phyloP scores from a whole-genome alignment of 2,113 vertebrate genomes.

The Lepisosteus oculatus region DNA sequence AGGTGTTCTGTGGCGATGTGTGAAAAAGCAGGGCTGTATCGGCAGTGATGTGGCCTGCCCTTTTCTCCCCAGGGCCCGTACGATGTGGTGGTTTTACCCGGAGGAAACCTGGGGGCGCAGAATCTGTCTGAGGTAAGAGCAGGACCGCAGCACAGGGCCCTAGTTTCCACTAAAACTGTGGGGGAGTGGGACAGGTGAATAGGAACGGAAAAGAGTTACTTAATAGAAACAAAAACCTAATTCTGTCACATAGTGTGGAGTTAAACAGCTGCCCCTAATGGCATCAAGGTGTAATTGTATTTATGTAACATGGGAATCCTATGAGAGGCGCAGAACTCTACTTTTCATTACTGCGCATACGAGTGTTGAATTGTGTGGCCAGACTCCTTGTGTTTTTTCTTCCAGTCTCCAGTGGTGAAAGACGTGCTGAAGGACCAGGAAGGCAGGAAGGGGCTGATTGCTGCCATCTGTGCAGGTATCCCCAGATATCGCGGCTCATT shows the following conservation, averaged over 20 bases:
- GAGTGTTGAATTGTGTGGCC: neutral
- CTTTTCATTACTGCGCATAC: neutral
- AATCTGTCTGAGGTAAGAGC: constrained; percentile 86
- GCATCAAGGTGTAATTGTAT: too few species aligned
- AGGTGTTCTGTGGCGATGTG: neutral
- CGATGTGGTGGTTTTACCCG: constrained; percentile 89
- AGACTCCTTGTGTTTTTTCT: constrained; percentile 20
- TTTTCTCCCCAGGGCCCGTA: constrained; percentile 79
- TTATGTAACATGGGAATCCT: too few species aligned
- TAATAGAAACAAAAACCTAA: too few species aligned
- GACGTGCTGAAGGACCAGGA: constrained; percentile 90
- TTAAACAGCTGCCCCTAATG: too few species aligned
- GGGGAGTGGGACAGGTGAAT: neutral
- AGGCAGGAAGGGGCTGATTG: constrained; percentile 86
- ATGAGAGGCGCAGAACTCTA: too few species aligned
- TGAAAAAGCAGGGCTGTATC: neutral
- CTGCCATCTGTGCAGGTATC: constrained; percentile 95
- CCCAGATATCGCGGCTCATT: neutral
- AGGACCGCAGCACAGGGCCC: neutral
- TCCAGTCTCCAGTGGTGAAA: constrained; percentile 84
- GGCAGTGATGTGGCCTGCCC: neutral
- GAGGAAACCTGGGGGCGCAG: constrained; percentile 89
- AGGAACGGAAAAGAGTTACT: too few species aligned
- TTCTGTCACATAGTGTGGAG: too few species aligned
- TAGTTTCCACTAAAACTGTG: neutral